Conservation (phyloP, 2,113 vertebrate genomes). For the Varanus komodoensis region DNA sequence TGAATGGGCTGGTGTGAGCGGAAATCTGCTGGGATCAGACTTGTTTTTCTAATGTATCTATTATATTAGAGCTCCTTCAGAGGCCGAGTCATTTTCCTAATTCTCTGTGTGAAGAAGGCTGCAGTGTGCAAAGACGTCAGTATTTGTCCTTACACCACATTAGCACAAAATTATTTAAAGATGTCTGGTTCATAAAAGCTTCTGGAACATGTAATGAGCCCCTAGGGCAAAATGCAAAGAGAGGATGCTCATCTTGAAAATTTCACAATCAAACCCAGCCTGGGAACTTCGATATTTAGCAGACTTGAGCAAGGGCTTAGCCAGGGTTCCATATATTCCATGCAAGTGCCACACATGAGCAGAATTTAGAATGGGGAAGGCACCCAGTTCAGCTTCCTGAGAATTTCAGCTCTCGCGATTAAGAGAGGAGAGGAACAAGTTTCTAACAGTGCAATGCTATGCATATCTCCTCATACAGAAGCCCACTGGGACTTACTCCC, state of each 20-base stretch:
- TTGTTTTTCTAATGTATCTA: neutral
- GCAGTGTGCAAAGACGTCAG: neutral
- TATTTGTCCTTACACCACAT: neutral
- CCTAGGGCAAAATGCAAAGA: neutral
- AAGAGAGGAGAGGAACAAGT: neutral
- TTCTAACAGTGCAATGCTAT: neutral
- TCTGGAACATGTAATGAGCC: neutral
- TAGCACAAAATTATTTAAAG: neutral
- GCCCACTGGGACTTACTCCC: neutral
- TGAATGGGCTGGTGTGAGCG: neutral
- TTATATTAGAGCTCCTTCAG: neutral
- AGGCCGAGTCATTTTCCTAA: neutral
- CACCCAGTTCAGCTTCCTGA: neutral
- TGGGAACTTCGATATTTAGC: neutral
- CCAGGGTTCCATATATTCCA: neutral
- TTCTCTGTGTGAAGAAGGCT: accelerated
- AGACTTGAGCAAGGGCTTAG: neutral
- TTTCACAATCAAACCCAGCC: neutral
- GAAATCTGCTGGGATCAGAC: accelerated
- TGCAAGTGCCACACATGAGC: neutral
- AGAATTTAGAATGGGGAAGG: neutral
- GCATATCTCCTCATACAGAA: neutral
- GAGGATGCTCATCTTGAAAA: neutral
- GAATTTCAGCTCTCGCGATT: neutral
- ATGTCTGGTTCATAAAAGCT: accelerated